Evolutionary conservation across 2,113 vertebrate genomes (phyloP).

Genomic region (Muntiacus muntjak): DNA sequence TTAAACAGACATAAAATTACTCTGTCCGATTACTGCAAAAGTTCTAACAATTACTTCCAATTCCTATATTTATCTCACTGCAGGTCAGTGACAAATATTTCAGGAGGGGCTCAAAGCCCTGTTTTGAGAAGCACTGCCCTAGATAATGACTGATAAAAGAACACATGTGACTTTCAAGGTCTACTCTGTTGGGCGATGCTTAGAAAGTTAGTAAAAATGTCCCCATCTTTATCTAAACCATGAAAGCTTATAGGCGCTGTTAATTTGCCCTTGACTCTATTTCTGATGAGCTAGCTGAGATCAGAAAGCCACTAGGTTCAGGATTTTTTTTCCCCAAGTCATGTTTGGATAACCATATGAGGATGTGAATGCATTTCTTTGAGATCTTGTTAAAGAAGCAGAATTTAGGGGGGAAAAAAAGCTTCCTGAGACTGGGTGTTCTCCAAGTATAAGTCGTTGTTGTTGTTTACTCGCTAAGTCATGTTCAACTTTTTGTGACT

Average conservation of each 20-base stretch:
- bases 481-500: background rate
- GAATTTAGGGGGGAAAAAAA: background rate
- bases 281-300: background rate
- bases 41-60: background rate
- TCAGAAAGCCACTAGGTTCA: background rate
- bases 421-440: background rate
- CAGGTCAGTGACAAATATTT: background rate
- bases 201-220: background rate
- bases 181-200: background rate
- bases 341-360: background rate
- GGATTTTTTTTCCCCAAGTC: background rate
- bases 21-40: background rate
- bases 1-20: background rate
- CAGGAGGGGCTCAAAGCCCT: background rate
- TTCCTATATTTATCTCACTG: background rate
- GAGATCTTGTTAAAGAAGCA: background rate
- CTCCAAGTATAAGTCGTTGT: background rate
- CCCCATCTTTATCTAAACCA: background rate
- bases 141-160: background rate
- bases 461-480: background rate
- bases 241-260: background rate
- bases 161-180: background rate
- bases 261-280: background rate
- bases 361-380: background rate
- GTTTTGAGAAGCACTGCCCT: background rate